Evolutionary conservation across 2,113 vertebrate genomes (phyloP).

Genomic region (Tinamus guttatus): DNA sequence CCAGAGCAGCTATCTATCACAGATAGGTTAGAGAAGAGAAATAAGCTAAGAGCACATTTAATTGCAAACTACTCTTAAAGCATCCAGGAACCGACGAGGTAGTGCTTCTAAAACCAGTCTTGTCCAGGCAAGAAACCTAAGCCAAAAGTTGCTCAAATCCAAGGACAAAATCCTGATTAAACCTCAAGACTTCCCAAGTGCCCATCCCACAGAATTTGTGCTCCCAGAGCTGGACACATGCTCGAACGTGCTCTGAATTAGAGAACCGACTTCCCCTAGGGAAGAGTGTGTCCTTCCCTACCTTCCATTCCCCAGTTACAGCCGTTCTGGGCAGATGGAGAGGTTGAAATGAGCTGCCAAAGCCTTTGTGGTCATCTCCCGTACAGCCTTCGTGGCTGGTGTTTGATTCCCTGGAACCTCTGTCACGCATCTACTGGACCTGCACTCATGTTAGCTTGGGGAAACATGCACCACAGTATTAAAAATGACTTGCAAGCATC

Average conservation of each 20-base stretch:
- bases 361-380: not conserved
- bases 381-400: rapidly evolving
- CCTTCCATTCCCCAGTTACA: not conserved
- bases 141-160: not conserved
- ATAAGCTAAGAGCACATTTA: not conserved
- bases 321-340: not conserved
- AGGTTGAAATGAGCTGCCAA: not conserved
- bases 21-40: not conserved
- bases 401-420: not conserved
- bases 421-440: not conserved
- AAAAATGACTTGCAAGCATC: too few species aligned
- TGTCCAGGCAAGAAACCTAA: not conserved
- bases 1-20: not conserved
- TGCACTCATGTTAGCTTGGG: not conserved
- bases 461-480: not conserved
- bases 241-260: not conserved
- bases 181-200: not conserved
- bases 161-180: not conserved
- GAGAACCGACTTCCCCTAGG: not conserved
- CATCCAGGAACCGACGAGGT: not conserved
- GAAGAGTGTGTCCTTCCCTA: not conserved
- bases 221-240: not conserved
- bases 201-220: not conserved
- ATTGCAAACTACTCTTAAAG: not conserved
- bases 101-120: not conserved